A percentile compares a stretch with the other conserved stretches of the same genome.
phyloP scores from a whole-genome alignment of 2,797 vertebrate species.

The Borostomias antarcticus region DNA sequence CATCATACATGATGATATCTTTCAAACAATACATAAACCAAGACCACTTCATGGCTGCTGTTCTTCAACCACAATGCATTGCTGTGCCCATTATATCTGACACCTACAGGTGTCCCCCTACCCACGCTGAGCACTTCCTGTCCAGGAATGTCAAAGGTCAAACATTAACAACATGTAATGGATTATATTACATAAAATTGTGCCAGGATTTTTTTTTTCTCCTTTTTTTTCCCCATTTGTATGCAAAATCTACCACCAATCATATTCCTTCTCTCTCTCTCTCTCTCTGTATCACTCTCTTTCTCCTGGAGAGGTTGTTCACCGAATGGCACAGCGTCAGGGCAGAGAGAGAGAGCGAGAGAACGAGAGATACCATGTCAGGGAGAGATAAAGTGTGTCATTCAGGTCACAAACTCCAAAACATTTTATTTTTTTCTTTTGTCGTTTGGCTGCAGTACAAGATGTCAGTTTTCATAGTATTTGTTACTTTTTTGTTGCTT shows the following conservation, averaged over 20 bases:
- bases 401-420: slow-evolving; percentile 80
- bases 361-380: slow-evolving; percentile 40
- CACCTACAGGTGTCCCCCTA: slow-evolving; percentile 18
- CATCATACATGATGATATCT: slow-evolving; percentile 52
- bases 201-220: slow-evolving; percentile 55
- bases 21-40: slow-evolving; percentile 66
- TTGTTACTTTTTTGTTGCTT: slow-evolving; percentile 79
- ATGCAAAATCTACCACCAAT: slow-evolving; percentile 57
- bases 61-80: slow-evolving; percentile 61
- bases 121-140: slow-evolving; percentile 49
- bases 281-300: slow-evolving; percentile 41
- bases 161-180: slow-evolving; percentile 69
- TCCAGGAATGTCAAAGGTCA: slow-evolving; percentile 69
- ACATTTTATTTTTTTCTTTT: slow-evolving; percentile 77
- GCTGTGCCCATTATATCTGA: slow-evolving; percentile 56
- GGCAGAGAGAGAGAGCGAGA: slow-evolving; percentile 2
- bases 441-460: slow-evolving; percentile 77
- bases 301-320: slow-evolving; percentile 32
- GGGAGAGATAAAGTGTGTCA: slow-evolving; percentile 67
- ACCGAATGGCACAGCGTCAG: slow-evolving; percentile 39
- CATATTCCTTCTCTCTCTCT: slow-evolving; percentile 40
- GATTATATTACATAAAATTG: slow-evolving; percentile 74
- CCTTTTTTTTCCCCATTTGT: slow-evolving; percentile 45
- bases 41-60: slow-evolving; percentile 61
- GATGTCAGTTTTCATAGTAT: slow-evolving; percentile 76